Conservation (phyloP, 2,113 vertebrate species). For the Rhinolophus sinicus region DNA sequence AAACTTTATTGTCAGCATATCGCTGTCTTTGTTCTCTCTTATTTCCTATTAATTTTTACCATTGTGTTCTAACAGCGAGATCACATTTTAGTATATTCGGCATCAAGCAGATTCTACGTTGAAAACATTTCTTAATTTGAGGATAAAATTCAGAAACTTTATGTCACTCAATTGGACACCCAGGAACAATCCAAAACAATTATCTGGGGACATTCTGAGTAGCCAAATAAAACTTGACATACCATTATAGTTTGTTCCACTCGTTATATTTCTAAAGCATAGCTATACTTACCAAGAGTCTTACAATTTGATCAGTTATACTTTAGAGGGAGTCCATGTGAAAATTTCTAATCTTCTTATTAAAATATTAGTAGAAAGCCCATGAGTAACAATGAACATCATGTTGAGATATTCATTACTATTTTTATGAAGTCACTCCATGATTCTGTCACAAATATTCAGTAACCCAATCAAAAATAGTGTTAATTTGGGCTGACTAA, state of each 20-base stretch:
- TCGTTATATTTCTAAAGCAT: background rate
- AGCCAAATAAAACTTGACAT: background rate
- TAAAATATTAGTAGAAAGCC: background rate
- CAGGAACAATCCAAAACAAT: background rate
- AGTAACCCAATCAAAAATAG: background rate
- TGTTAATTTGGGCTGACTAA: background rate
- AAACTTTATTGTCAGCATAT: background rate
- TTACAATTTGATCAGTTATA: background rate
- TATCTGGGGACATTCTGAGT: background rate
- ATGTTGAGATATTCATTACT: background rate
- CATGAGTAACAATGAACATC: background rate
- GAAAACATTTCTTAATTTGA: constrained; percentile 3
- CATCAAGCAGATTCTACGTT: background rate
- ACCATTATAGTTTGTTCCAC: background rate
- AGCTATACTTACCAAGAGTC: background rate
- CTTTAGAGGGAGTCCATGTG: background rate
- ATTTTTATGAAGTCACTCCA: background rate
- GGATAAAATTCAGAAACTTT: background rate
- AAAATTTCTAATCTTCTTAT: background rate
- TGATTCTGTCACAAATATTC: background rate
- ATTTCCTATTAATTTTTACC: background rate
- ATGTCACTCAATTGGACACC: background rate
- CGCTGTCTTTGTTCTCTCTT: background rate
- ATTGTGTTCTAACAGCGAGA: background rate
- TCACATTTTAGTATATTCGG: background rate